A percentile compares a stretch with the other conserved stretches of the same genome.
phyloP scores from a whole-genome alignment of 2,797 vertebrate species.

The Girardinus metallicus region DNA sequence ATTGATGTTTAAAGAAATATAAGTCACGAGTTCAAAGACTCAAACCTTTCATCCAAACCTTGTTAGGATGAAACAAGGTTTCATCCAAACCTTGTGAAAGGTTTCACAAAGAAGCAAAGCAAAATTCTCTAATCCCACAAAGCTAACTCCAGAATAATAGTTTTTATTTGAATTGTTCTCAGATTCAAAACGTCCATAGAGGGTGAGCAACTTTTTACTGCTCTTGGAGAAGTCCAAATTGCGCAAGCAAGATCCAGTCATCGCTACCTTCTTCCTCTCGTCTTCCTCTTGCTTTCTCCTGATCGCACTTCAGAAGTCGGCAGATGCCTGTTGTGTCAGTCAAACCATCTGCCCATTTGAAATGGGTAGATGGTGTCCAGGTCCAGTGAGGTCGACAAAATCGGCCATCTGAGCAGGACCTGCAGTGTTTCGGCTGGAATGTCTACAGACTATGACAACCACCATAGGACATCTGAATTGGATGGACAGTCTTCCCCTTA shows the following conservation, averaged over 20 bases:
- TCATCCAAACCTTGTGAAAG: slow-evolving; percentile 36
- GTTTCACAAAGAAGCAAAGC: slow-evolving; percentile 90
- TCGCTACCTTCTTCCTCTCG: slow-evolving; percentile 88
- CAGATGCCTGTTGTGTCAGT: no score
- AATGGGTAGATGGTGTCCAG: slow-evolving; percentile 83
- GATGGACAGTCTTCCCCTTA: slow-evolving; percentile 77
- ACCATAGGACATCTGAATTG: slow-evolving; percentile 78
- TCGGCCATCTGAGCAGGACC: slow-evolving; percentile 85
- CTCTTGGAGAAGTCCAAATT: slow-evolving; percentile 78
- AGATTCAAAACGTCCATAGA: slow-evolving; percentile 77
- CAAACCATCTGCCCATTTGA: slow-evolving; percentile 88
- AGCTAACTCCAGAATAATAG: slow-evolving; percentile 70
- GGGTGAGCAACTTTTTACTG: slow-evolving; percentile 69
- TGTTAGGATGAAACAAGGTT: no score
- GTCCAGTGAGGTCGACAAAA: slow-evolving; percentile 89
- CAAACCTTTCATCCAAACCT: slow-evolving; percentile 13
- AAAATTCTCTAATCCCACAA: slow-evolving; percentile 89
- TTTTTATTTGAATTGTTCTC: slow-evolving; percentile 28
- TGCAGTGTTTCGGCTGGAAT: slow-evolving; percentile 86
- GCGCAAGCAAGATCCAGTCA: slow-evolving; percentile 90
- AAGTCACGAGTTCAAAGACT: slow-evolving; percentile 8
- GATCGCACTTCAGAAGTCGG: no score
- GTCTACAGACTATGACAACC: slow-evolving; percentile 88
- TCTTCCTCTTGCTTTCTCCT: no score
- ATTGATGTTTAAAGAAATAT: no score